Conservation (phyloP, 1,140 invertebrate species). For the Drosophila murphyi region DNA sequence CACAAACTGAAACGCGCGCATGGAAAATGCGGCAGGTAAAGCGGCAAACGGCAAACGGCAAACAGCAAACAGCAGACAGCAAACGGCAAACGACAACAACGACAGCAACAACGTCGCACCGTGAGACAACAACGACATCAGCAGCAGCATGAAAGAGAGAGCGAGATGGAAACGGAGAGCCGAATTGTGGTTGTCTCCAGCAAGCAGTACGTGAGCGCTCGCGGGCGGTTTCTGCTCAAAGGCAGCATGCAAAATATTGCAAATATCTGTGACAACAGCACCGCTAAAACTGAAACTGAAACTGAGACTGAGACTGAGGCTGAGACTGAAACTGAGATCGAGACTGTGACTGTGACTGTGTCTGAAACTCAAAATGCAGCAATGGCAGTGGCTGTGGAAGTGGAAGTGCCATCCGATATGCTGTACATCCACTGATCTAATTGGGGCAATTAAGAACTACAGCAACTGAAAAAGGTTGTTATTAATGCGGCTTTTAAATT, state of each 20-base stretch:
- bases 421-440: not conserved
- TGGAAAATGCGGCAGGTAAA: slow-evolving; percentile 72
- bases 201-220: slow-evolving; percentile 59
- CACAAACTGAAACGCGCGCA: slow-evolving; percentile 69
- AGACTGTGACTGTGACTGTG: not conserved
- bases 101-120: not conserved
- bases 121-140: not conserved
- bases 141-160: slow-evolving; percentile 5
- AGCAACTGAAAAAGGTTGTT: not conserved
- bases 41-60: slow-evolving; percentile 12
- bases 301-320: not conserved
- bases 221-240: slow-evolving; percentile 72
- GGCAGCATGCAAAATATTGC: slow-evolving; percentile 79
- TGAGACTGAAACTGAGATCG: slow-evolving; percentile 1
- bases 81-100: slow-evolving; percentile 1
- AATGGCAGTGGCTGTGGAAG: not conserved
- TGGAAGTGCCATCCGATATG: slow-evolving; percentile 3
- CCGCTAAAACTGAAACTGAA: not conserved
- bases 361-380: not conserved
- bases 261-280: slow-evolving; percentile 66
- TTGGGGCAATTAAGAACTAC: not conserved
- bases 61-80: too few relatives aligned
- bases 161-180: slow-evolving; percentile 1
- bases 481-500: too few relatives aligned
- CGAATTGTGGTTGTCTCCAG: slow-evolving; percentile 16